These are phyloP conservation scores for Choristoneura rosaceana DNA, from an alignment of 2,888 invertebrate genomes.

Conservation along the genomic window DNA sequence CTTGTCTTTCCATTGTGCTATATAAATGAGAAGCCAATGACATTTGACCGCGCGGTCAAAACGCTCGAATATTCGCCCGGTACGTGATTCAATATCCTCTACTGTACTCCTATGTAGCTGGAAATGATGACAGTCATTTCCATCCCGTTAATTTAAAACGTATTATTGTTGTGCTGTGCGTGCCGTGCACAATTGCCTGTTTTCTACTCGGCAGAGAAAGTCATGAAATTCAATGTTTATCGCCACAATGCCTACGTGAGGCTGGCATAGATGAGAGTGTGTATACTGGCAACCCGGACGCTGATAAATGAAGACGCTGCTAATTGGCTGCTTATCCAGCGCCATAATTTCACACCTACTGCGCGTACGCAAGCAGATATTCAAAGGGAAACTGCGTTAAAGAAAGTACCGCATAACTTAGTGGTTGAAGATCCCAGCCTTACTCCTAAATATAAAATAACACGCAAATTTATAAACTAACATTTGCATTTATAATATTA, in stretches of 20 bases:
- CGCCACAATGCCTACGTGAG: neutral
- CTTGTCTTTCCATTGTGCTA: too few species aligned
- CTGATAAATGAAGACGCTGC: slow-evolving; percentile 29
- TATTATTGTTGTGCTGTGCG: neutral
- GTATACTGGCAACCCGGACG: neutral
- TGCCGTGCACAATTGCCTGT: neutral
- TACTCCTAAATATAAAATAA: too few species aligned
- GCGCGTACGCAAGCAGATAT: neutral
- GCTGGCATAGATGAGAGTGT: neutral
- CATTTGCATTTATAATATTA: too few species aligned
- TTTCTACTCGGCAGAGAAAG: neutral
- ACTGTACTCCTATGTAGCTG: too few species aligned
- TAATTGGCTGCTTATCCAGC: slow-evolving; percentile 32
- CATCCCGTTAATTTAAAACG: neutral
- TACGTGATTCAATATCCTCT: too few species aligned
- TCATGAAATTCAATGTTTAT: slow-evolving; percentile 16
- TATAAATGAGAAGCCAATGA: too few species aligned
- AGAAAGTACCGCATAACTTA: too few species aligned
- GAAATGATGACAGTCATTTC: too few species aligned
- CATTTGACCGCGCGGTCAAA: too few species aligned
- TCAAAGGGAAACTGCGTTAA: neutral
- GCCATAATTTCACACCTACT: slow-evolving; percentile 31
- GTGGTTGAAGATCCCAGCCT: too few species aligned
- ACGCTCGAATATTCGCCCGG: too few species aligned
- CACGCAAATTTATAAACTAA: too few species aligned